Percentiles rank a stretch among this genome's conserved stretches.
These are phyloP conservation scores for Griposia aprilina DNA, from an alignment of 2,888 invertebrate genomes.

Conservation along the genomic window DNA sequence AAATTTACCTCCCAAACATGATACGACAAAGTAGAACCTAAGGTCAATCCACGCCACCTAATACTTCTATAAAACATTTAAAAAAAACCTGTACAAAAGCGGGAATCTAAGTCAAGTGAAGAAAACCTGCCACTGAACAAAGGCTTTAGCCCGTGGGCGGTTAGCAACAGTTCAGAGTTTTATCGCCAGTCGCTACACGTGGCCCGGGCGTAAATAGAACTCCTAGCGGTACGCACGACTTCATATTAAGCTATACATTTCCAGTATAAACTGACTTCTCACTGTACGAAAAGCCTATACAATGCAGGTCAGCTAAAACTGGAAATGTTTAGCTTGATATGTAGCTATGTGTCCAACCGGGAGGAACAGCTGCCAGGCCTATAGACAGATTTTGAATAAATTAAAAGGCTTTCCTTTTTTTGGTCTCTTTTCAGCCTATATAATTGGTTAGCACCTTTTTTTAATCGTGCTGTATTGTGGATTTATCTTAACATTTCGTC, in stretches of 20 bases:
- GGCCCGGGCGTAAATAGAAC: slow-evolving; percentile 36
- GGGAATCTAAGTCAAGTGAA: slow-evolving; percentile 51
- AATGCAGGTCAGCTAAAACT: too few relatives aligned
- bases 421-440: not conserved
- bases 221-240: not conserved
- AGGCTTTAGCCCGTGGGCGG: slow-evolving; percentile 15
- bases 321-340: too few relatives aligned
- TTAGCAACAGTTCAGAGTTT: slow-evolving; percentile 51
- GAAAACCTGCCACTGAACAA: slow-evolving; percentile 41
- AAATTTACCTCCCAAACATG: not conserved
- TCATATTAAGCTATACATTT: too few relatives aligned
- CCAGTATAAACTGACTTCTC: too few relatives aligned
- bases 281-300: too few relatives aligned
- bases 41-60: not conserved
- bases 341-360: not conserved
- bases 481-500: not conserved
- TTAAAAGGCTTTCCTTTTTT: not conserved
- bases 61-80: slow-evolving; percentile 37
- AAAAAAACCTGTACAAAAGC: slow-evolving; percentile 41
- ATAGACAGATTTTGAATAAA: slow-evolving; percentile 5
- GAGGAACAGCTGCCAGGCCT: not conserved
- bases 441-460: not conserved
- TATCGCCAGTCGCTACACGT: slow-evolving; percentile 41
- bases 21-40: not conserved
- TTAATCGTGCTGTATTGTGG: too few relatives aligned